Evolutionary conservation across 2,888 invertebrate species (phyloP).

Genomic region (Plebejus melissa): DNA sequence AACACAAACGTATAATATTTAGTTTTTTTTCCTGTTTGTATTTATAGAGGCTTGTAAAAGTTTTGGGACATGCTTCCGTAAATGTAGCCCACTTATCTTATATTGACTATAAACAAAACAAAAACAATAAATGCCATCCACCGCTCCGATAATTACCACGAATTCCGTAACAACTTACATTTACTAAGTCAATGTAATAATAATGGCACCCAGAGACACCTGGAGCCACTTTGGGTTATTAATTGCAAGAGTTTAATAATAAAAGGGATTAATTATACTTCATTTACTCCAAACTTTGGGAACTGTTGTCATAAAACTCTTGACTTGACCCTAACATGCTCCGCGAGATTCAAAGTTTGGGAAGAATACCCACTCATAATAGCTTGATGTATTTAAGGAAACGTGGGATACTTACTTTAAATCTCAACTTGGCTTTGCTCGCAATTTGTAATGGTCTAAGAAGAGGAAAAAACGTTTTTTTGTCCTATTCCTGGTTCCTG

Average conservation of each 20-base stretch:
- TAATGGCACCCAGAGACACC: conserved; percentile 37
- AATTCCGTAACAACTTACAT: conserved; percentile 16
- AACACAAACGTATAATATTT: too few relatives aligned
- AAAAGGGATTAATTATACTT: conserved; percentile 40
- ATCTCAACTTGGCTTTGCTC: not conserved
- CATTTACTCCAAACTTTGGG: conserved; percentile 37
- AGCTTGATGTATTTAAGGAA: not conserved
- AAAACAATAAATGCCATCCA: conserved; percentile 11
- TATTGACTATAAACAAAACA: conserved; percentile 10
- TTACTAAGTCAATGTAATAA: conserved; percentile 27
- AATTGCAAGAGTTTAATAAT: conserved; percentile 40
- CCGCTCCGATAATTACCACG: not conserved
- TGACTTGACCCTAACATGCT: conserved; percentile 18
- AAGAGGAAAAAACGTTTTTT: not conserved
- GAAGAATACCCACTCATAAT: not conserved
- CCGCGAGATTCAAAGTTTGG: conserved; percentile 1
- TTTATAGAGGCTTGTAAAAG: not conserved
- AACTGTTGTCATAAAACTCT: conserved; percentile 33
- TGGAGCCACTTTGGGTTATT: conserved; percentile 38
- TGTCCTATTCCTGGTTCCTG: not conserved
- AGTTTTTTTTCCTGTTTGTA: not conserved
- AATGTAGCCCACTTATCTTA: not conserved
- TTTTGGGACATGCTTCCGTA: not conserved
- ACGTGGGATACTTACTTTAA: not conserved
- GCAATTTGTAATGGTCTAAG: not conserved